Evolutionary conservation across 1,140 invertebrate species (phyloP).

Genomic region (Drosophila oshimai): DNA sequence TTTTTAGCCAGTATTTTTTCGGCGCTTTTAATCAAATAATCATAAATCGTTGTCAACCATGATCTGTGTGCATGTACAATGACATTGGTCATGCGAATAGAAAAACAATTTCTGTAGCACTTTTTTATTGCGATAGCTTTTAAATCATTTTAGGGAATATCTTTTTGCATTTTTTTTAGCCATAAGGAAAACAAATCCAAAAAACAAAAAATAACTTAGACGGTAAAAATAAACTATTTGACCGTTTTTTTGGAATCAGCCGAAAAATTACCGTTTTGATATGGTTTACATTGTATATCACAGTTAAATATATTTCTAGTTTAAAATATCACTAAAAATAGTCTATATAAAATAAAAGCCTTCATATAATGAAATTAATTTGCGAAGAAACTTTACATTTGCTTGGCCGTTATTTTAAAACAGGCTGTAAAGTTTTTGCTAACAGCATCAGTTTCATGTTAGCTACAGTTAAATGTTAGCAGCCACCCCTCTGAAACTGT

Average conservation of each 20-base stretch:
- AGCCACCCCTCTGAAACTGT: slow-evolving; percentile 7
- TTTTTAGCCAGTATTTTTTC: not conserved
- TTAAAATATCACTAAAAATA: no score
- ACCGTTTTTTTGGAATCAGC: no score
- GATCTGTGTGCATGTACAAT: not conserved
- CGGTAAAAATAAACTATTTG: no score
- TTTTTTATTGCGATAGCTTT: not conserved
- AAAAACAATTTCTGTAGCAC: not conserved
- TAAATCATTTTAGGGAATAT: not conserved
- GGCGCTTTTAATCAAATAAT: not conserved
- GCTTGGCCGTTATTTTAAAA: slow-evolving; percentile 11
- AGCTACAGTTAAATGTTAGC: not conserved
- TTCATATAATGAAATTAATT: no score
- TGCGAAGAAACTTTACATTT: not conserved
- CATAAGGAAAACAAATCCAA: no score
- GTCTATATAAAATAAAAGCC: no score
- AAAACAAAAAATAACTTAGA: no score
- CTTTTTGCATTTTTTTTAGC: no score
- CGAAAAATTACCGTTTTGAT: no score
- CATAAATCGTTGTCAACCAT: not conserved
- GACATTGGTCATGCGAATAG: not conserved
- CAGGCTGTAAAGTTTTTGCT: not conserved
- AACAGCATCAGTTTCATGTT: not conserved
- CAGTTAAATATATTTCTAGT: no score
- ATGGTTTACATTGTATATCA: no score